These are phyloP conservation scores for Callithrix jacchus DNA, from an alignment of 2,113 vertebrate genomes.

Conservation along the genomic window DNA sequence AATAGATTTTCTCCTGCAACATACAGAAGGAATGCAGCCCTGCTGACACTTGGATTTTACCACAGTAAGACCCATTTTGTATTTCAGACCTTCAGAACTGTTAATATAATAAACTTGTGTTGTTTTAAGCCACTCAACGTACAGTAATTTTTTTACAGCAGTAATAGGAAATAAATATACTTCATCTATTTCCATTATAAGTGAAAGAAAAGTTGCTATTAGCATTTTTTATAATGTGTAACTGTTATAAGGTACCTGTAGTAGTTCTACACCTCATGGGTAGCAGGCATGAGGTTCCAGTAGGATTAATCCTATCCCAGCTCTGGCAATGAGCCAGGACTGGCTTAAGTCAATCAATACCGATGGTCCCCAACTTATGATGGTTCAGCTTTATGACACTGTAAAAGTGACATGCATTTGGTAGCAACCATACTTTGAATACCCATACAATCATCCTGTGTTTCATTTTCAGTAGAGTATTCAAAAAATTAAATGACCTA, in stretches of 20 bases:
- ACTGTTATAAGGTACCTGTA: background rate
- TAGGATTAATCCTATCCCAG: background rate
- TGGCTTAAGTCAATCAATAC: background rate
- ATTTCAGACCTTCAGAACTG: background rate
- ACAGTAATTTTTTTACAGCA: background rate
- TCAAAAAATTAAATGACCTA: background rate
- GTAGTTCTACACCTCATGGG: background rate
- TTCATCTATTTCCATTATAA: background rate
- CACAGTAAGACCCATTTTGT: background rate
- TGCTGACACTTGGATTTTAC: background rate
- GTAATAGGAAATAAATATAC: background rate
- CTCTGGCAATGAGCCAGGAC: background rate
- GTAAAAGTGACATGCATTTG: background rate
- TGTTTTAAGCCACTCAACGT: background rate
- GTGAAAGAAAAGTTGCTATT: background rate
- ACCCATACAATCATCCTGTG: background rate
- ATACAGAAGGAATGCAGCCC: background rate
- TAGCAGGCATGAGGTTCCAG: background rate
- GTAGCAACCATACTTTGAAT: background rate
- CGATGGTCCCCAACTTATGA: background rate
- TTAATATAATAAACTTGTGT: background rate
- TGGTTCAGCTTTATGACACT: background rate
- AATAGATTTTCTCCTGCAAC: background rate
- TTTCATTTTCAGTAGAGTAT: background rate
- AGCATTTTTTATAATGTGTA: background rate